Evolutionary conservation across 2,113 vertebrate genomes (phyloP), one percentile per base, ranked within the genome.

Genomic region (Grammomys dolichurus): DNA sequence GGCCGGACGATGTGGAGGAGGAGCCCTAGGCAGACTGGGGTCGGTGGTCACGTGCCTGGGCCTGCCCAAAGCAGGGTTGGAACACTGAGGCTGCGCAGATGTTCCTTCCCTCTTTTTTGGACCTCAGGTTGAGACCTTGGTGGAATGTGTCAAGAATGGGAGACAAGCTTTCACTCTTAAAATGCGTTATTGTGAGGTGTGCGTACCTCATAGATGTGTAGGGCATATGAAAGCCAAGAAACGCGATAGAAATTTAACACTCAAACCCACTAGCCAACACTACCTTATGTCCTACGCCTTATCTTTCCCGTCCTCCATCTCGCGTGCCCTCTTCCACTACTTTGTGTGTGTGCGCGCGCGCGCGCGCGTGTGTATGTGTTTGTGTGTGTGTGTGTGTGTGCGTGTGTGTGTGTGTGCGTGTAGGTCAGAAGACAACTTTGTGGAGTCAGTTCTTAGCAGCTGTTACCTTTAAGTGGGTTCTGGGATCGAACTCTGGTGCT

Each of bases 1-100:
- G 13, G n/a, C n/a, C 0, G 0, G 6, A 8, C 16, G 58, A 20
- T 3, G 3, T 3, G 7, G 14, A 2, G 43, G 82, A 12, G 84
- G 84, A 48, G 63, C 31, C 22, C 20, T 33, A 56, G 51, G 36
- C 78, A 87, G 63, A 69, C 31, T 11, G 7, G 5, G 60, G 65
- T 12, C 6, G 0, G 8, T 51, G 65, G 65, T 69, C 46, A 36
- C 43, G 2, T 1, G 63, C 17, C 63, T 0, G 40, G 40, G 43
- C 46, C 65, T 6, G 28, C 46, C 46, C 5, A 6, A 6, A n/a
- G 84, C 63, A 86, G 65, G 8, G 20, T 33, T 69, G 46, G 65
- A 67, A 43, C 43, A 48, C 12, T 51, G 63, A 22, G 46, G 67
- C 48, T 54, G 65, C 33, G 67, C 46, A 87, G 63, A 69, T 5